phyloP scores from a whole-genome alignment of 2,888 invertebrate species.

The Noctua janthina region DNA sequence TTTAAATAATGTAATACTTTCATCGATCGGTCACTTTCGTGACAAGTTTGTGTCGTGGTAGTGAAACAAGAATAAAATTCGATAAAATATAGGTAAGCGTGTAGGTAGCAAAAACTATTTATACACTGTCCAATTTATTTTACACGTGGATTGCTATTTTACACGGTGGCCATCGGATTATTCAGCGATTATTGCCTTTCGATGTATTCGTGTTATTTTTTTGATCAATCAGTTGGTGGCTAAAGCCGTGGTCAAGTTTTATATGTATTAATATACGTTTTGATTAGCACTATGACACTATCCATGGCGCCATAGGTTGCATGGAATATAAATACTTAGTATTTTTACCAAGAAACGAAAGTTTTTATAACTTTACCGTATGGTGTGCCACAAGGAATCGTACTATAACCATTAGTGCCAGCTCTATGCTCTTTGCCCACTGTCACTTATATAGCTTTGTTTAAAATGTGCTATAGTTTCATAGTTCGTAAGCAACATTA shows the following conservation, averaged over 20 bases:
- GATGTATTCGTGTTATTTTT: neutral
- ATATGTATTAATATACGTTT: neutral
- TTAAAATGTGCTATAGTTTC: constrained; percentile 7
- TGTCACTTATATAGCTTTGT: neutral
- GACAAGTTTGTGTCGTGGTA: neutral
- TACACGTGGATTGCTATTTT: constrained; percentile 4
- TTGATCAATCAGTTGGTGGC: neutral
- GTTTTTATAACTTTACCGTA: too few relatives aligned
- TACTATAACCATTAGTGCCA: neutral
- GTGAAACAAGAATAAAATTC: constrained; percentile 17
- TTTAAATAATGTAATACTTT: constrained; percentile 10
- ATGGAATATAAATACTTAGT: neutral
- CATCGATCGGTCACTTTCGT: constrained; percentile 10
- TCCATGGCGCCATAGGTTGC: neutral
- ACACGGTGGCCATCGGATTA: neutral
- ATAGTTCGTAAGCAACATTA: constrained; percentile 8
- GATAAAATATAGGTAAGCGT: constrained; percentile 2
- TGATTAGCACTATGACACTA: neutral
- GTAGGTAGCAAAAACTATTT: neutral
- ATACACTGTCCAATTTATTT: constrained; percentile 12
- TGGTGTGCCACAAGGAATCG: neutral
- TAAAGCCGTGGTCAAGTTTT: too few relatives aligned
- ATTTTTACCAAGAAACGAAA: too few relatives aligned
- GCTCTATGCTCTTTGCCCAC: neutral
- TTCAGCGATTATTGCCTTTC: neutral